Evolutionary conservation across 2,113 vertebrate species (phyloP), one percentile per base, ranked within the genome.

Genomic region (Cheirogaleus medius): DNA sequence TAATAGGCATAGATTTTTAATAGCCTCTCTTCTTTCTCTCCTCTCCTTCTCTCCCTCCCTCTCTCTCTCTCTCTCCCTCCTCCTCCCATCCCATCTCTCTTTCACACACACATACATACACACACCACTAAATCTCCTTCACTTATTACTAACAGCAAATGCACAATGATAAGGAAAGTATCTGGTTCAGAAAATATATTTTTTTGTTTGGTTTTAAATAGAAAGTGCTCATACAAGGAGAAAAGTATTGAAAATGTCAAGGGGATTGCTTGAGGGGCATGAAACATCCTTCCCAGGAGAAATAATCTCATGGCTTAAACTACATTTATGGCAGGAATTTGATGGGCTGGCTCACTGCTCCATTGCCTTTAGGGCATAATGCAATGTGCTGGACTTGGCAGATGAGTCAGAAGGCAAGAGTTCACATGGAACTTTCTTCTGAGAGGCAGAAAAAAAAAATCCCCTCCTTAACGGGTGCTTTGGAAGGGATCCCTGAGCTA

Each of bases 121-220:
- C 15, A 76, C 37, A 47, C 5, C 47, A 8, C 32, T 88, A 42
- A 21, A n/a, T 60, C 12, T 42, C 71, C n/a, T 73, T 27, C 77
- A 12, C 20, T 66, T 74, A 52, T 42, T 71, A 20, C 9, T 78
- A 85, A 82, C 0, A 87, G 42, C 4, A 80, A 84, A 87, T 42
- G 23, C 47, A 93, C 32, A 52, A 69, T 49, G 9, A 63, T 84
- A 69, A 96, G 86, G 44, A 85, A 90, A 88, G 74, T 63, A 93
- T 54, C 47, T 63, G 76, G 39, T 71, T 80, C 47, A 94, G 90
- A 96, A 94, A 66, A 60, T n/a, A 39, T 73, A 52, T 60, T 34
- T 52, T 92, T 91, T 93, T 93, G 14, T 69, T 95, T 83, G 20
- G 47, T 80, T 49, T 95, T 97, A 96, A 97, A 90, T 93, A 97